Evolutionary conservation across 2,797 vertebrate genomes (phyloP).

Genomic region (Chelon auratus): DNA sequence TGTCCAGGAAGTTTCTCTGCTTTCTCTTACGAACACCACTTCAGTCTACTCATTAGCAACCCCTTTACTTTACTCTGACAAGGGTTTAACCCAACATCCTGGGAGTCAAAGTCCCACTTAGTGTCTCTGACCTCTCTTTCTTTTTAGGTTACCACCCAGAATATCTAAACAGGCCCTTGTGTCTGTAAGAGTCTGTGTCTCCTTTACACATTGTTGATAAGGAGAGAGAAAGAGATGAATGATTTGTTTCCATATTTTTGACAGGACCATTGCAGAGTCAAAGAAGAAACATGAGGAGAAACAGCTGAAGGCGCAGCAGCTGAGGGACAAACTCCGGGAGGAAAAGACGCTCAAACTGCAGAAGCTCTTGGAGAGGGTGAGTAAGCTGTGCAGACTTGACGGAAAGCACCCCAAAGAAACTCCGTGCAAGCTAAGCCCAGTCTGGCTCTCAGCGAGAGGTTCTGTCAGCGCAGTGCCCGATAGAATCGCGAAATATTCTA

Average conservation of each 20-base stretch:
- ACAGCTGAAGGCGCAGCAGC: conserved; percentile 98
- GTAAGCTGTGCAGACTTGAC: conserved; percentile 63
- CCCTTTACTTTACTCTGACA: conserved; percentile 40
- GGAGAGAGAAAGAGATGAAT: conserved; percentile 39
- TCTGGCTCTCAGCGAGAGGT: conserved; percentile 64
- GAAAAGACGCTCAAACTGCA: conserved; percentile 98
- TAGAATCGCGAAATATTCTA: conserved; percentile 76
- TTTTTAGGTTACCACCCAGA: conserved; percentile 42
- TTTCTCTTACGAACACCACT: conserved; percentile 14
- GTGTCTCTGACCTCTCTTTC: conserved; percentile 8
- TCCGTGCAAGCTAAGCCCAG: conserved; percentile 40
- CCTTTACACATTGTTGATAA: conserved; percentile 43
- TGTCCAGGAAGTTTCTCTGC: neutral
- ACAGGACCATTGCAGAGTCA: conserved; percentile 98
- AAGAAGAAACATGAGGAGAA: conserved; percentile 99
- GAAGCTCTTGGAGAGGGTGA: conserved; percentile 97
- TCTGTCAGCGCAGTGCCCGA: conserved; percentile 73
- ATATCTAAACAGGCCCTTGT: conserved; percentile 34
- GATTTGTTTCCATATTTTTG: conserved; percentile 72
- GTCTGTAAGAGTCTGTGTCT: conserved; percentile 27
- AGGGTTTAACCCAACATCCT: conserved; percentile 39
- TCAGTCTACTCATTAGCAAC: conserved; percentile 10
- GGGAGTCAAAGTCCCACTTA: conserved; percentile 2
- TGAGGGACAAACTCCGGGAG: conserved; percentile 95
- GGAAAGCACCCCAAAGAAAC: conserved; percentile 58